Percentiles rank a stretch among this genome's conserved stretches.
Evolutionary conservation across 2,888 invertebrate species (phyloP).

Genomic region (Argyresthia albistria): DNA sequence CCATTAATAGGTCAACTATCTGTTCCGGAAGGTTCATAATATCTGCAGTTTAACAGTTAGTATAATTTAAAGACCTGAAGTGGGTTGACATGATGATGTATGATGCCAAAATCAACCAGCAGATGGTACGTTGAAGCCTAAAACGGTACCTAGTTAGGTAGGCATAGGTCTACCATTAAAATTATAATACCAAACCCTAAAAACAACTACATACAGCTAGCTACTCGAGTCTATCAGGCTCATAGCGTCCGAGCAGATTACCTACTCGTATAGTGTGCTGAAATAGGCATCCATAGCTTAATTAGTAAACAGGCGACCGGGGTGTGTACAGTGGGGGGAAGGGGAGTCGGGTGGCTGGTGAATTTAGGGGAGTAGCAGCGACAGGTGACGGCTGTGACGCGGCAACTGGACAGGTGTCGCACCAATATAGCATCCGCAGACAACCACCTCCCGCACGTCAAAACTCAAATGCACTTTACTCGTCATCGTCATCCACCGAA

Average conservation of each 20-base stretch:
- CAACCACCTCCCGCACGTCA: background rate
- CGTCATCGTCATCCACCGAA: slow-evolving; percentile 3
- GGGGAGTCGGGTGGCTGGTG: background rate
- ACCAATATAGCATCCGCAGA: slow-evolving; percentile 8
- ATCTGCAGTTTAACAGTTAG: too few relatives aligned
- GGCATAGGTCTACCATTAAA: too few relatives aligned
- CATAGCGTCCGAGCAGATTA: background rate
- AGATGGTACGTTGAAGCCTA: too few relatives aligned
- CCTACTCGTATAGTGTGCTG: too few relatives aligned
- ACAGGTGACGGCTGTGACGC: slow-evolving; percentile 20
- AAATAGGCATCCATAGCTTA: background rate
- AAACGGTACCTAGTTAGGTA: too few relatives aligned
- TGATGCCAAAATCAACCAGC: too few relatives aligned
- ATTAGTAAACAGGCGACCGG: slow-evolving; percentile 14
- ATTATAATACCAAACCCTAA: background rate
- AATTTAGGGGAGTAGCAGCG: slow-evolving; percentile 18
- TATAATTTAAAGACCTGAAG: too few relatives aligned
- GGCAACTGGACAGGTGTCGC: slow-evolving; percentile 23
- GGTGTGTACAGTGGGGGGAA: background rate
- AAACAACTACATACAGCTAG: background rate
- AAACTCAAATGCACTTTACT: background rate
- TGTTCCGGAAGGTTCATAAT: background rate
- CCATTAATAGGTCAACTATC: too few relatives aligned
- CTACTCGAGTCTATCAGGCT: background rate
- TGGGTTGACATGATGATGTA: too few relatives aligned